Evolutionary conservation across 2,888 invertebrate genomes (phyloP).

Genomic region (Nemurella pictetii): DNA sequence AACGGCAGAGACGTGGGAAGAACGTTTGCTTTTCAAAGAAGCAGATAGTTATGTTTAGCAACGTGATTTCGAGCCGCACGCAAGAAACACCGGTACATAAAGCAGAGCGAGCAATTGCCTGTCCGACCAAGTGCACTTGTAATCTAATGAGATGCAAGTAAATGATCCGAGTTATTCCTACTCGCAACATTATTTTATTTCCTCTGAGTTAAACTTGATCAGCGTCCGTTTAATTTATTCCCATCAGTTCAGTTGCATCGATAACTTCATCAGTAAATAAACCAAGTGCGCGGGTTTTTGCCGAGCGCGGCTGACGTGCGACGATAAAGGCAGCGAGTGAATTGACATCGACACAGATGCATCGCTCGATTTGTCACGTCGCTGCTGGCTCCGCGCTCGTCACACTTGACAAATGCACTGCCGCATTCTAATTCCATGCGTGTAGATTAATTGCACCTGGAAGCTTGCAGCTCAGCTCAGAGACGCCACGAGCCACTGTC

Average conservation of each 20-base stretch:
- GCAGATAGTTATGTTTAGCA: no score
- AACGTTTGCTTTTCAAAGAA: no score
- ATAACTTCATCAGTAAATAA: not conserved
- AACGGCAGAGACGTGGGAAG: no score
- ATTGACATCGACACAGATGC: not conserved
- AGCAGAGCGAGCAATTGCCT: no score
- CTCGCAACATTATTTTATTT: not conserved
- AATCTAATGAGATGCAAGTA: not conserved
- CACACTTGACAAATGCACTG: not conserved
- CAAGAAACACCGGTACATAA: no score
- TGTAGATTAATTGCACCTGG: no score
- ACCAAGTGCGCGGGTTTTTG: not conserved
- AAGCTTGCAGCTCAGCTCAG: no score
- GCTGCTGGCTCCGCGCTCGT: not conserved
- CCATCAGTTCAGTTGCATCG: not conserved
- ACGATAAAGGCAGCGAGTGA: not conserved
- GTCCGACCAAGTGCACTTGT: no score
- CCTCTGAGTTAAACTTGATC: not conserved
- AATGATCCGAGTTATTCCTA: not conserved
- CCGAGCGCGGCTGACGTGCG: not conserved
- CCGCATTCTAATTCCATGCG: no score
- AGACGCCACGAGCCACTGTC: no score
- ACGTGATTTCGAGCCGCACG: no score
- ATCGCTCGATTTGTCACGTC: not conserved
- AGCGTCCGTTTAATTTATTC: not conserved